Percentiles rank a stretch among this genome's conserved stretches.
Evolutionary conservation across 2,113 vertebrate genomes (phyloP).

Genomic region (Thunnus maccoyii): DNA sequence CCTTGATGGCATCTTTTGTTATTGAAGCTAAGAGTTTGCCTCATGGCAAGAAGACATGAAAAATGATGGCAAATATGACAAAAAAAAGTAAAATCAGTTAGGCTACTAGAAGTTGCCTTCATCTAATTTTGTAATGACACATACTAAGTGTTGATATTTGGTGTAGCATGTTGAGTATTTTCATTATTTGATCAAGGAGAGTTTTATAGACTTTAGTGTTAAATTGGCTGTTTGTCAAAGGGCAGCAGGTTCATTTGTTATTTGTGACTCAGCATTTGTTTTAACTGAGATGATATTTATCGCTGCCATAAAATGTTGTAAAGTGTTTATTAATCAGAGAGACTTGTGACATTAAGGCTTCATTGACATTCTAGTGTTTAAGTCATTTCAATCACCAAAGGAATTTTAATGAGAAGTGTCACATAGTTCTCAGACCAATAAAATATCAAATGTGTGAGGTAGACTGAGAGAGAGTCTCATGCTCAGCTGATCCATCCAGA

Average conservation of each 20-base stretch:
- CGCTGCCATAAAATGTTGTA: conserved; percentile 46
- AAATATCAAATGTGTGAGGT: conserved; percentile 54
- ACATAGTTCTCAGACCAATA: conserved; percentile 68
- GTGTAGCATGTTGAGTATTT: background rate
- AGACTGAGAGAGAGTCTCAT: conserved; percentile 20
- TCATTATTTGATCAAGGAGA: background rate
- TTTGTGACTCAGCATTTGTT: conserved; percentile 22
- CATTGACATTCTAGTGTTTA: conserved; percentile 70
- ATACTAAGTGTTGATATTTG: background rate
- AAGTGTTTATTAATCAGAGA: conserved; percentile 55
- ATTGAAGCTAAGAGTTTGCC: conserved; percentile 43
- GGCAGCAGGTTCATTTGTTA: conserved; percentile 40
- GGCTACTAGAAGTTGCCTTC: background rate
- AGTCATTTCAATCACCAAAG: conserved; percentile 58
- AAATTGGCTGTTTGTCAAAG: background rate
- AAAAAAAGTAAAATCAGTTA: conserved; percentile 6
- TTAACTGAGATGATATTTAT: conserved; percentile 55
- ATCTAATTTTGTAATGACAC: background rate
- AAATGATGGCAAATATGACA: conserved; percentile 7
- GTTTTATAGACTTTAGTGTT: background rate
- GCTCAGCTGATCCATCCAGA: conserved; percentile 28
- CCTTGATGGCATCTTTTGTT: conserved; percentile 61
- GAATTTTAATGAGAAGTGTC: conserved; percentile 73
- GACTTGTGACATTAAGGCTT: conserved; percentile 59
- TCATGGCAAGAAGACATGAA: conserved; percentile 39